Conservation (phyloP, 2,797 vertebrate species). For the Toxotes lorentzi region DNA sequence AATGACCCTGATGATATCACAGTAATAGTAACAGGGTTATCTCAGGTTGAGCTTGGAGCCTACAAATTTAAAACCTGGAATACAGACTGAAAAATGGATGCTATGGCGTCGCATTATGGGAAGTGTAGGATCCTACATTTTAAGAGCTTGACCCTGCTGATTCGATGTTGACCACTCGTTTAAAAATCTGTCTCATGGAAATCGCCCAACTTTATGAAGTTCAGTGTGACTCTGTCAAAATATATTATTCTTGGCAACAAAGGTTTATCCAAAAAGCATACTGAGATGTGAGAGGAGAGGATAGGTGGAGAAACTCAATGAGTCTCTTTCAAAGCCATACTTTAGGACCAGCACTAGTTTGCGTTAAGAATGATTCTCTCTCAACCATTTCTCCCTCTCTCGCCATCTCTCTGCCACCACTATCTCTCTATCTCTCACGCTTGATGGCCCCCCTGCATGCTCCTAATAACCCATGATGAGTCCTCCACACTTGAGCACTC, state of each 20-base stretch:
- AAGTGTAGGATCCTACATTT: background rate
- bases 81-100: background rate
- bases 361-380: slow-evolving; percentile 51
- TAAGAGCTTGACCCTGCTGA: slow-evolving; percentile 4
- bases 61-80: background rate
- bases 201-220: background rate
- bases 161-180: background rate
- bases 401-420: slow-evolving; percentile 42
- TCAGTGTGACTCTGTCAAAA: background rate
- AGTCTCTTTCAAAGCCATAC: slow-evolving; percentile 21
- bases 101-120: background rate
- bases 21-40: background rate
- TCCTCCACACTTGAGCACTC: slow-evolving; percentile 87
- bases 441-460: slow-evolving; percentile 79
- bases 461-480: slow-evolving; percentile 89
- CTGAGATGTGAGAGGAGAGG: background rate
- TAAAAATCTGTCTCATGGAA: background rate
- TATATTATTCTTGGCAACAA: background rate
- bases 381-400: slow-evolving; percentile 32
- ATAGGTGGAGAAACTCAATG: slow-evolving; percentile 7
- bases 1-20: slow-evolving; percentile 15
- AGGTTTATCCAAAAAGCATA: background rate
- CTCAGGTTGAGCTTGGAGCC: background rate
- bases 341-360: slow-evolving; percentile 42
- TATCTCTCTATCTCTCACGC: slow-evolving; percentile 62